Base-by-base conservation (phyloP, 2,113 vertebrate species). In the Barbus barbus region DNA sequence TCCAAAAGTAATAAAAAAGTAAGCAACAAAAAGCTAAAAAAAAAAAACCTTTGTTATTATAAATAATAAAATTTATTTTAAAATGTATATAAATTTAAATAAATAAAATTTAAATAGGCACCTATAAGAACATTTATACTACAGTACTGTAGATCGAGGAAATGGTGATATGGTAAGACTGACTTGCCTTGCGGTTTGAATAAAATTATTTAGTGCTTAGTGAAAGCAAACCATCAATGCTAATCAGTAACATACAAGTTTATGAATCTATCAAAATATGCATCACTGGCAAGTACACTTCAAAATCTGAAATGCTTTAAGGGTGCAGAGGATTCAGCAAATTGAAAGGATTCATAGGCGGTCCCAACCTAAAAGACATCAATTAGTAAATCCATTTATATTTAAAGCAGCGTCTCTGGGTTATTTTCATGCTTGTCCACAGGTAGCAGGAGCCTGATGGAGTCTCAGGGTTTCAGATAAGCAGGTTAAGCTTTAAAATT, bases 371-470 rank as follows among this genome's bases (percentile, higher is more conserved):
- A 88, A 93, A 91, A 90, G 88, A 90, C 88, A 91, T 90, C 90
- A 92, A 94, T 93, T 93, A 95, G 91, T 86, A 86, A 88, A 90
- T 82, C 91, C 86, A 94, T 95, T 95, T 94, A 92, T 93, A 94
- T 95, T 94, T 94, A 94, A 93, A 94, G 90, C 87, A 88, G 90
- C 87, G 89, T 91, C 92, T 92, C 89, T 88, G 82, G 89, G 90
- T 87, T 89, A 92, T 92, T 93, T 93, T 63, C 90, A 92, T 44
- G 86, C 90, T 88, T 90, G 90, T 92, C 91, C 86, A 86, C 90
- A 89, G 92, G 92, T 91, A 89, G 84, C 88, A 90, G 89, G 89
- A 65, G 89, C 90, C 90, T 83, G 87, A 92, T 89, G 87, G 88
- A 90, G 90, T 88, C 88, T 89, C 87, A 81, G 89, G 85, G 91